A percentile compares a stretch with the other conserved stretches of the same genome.
Evolutionary conservation across 2,888 invertebrate genomes (phyloP).

Genomic region (Rhimphoctona megacephalus): DNA sequence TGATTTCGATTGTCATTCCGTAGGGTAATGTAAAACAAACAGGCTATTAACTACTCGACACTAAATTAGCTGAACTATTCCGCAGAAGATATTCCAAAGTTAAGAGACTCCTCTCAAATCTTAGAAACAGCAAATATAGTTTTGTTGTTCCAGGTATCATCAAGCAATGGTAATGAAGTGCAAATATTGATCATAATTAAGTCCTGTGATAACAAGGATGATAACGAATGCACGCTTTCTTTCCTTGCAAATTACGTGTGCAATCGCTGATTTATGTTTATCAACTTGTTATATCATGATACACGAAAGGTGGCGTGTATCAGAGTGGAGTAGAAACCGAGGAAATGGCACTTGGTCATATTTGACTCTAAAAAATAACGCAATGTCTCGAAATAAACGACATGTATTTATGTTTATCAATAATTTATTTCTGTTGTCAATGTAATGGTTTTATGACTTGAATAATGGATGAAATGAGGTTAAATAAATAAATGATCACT

Average conservation of each 20-base stretch:
- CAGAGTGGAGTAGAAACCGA: not conserved
- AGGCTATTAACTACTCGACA: not conserved
- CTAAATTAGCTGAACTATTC: not conserved
- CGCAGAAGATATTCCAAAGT: conserved; percentile 1
- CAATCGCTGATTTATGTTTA: conserved; percentile 30
- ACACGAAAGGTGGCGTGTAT: not conserved
- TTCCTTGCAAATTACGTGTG: not conserved
- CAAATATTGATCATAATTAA: conserved; percentile 34
- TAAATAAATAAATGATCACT: not conserved
- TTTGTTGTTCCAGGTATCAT: not conserved
- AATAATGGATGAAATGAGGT: not conserved
- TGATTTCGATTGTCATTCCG: not conserved
- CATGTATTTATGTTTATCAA: no score
- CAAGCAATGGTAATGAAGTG: conserved; percentile 24
- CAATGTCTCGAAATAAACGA: no score
- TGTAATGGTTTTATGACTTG: not conserved
- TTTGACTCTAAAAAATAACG: not conserved
- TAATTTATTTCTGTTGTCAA: not conserved
- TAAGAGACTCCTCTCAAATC: not conserved
- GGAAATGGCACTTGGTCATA: not conserved
- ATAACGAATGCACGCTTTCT: not conserved
- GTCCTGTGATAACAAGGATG: conserved; percentile 20
- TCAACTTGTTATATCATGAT: not conserved
- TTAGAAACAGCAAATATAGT: not conserved
- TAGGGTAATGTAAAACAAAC: not conserved